These are phyloP conservation scores for Arnoldichthys spilopterus DNA, from an alignment of 2,797 vertebrate species.

Conservation along the genomic window DNA sequence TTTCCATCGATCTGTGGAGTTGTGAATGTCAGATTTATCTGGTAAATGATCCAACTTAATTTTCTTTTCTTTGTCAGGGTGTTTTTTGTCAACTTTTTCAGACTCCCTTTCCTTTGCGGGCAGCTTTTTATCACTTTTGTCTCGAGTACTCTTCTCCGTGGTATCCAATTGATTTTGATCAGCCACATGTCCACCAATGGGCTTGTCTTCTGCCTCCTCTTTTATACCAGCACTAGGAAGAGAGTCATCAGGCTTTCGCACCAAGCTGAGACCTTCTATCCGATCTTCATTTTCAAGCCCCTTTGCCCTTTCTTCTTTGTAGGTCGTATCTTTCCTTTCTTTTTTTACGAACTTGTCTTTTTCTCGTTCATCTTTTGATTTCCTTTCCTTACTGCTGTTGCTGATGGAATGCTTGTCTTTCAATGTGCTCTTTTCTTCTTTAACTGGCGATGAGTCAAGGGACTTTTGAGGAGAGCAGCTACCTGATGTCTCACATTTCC, in stretches of 20 bases:
- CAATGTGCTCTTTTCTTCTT: conserved; percentile 84
- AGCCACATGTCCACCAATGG: conserved; percentile 76
- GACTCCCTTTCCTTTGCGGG: conserved; percentile 87
- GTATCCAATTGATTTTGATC: conserved; percentile 87
- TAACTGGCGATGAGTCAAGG: conserved; percentile 79
- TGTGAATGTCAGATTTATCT: conserved; percentile 86
- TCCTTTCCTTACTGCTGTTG: conserved; percentile 82
- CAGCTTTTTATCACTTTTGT: conserved; percentile 87
- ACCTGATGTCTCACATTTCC: conserved; percentile 82
- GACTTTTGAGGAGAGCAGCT: conserved; percentile 80
- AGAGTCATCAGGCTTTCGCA: conserved; percentile 73
- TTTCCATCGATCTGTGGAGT: conserved; percentile 84
- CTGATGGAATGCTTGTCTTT: conserved; percentile 84
- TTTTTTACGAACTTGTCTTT: conserved; percentile 87
- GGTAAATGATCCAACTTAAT: conserved; percentile 83
- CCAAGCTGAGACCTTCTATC: conserved; percentile 68
- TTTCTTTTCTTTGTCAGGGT: conserved; percentile 92
- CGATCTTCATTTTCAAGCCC: conserved; percentile 74
- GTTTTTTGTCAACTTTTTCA: conserved; percentile 90
- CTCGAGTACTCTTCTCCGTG: conserved; percentile 85
- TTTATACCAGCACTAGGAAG: conserved; percentile 72
- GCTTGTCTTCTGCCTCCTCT: conserved; percentile 84
- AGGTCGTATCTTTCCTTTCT: conserved; percentile 82
- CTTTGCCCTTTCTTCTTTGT: conserved; percentile 87
- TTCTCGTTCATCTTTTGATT: conserved; percentile 86